A percentile compares a stretch with the other conserved stretches of the same genome.
Conservation (phyloP, 2,113 vertebrate species). For the Ammodytes dubius region DNA sequence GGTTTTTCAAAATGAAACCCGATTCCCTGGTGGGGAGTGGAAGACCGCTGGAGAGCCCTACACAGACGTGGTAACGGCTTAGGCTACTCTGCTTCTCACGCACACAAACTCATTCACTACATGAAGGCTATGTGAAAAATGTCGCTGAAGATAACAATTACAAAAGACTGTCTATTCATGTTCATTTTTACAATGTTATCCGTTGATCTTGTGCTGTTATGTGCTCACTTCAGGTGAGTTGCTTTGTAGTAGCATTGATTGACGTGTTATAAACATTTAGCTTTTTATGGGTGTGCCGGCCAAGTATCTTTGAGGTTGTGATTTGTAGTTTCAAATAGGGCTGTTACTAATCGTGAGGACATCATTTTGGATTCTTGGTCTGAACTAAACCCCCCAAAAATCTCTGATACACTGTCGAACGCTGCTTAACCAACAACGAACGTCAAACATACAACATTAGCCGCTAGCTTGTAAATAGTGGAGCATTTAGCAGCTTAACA, state of each 20-base stretch:
- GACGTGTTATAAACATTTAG: background rate
- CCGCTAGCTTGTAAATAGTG: background rate
- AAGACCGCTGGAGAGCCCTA: constrained; percentile 88
- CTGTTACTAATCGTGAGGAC: background rate
- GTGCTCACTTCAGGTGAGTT: background rate
- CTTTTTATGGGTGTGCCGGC: background rate
- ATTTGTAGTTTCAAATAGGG: background rate
- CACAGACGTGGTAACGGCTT: constrained; percentile 91
- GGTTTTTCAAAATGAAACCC: constrained; percentile 93
- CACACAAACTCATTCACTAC: background rate
- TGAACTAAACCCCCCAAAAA: background rate
- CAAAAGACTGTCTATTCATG: constrained; percentile 32
- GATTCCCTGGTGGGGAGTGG: constrained; percentile 95
- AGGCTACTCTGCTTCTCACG: background rate
- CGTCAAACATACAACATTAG: background rate
- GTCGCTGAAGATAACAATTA: constrained; percentile 19
- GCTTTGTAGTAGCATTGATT: background rate
- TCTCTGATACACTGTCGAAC: background rate
- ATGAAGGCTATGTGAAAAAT: constrained; percentile 31
- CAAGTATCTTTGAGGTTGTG: background rate
- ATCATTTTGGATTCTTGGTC: background rate
- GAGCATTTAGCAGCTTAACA: background rate
- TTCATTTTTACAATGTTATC: constrained; percentile 30
- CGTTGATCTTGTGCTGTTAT: constrained; percentile 1
- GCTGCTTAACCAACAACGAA: background rate